Conservation (phyloP, 2,888 invertebrate genomes). For the Heteromurus nitidus region DNA sequence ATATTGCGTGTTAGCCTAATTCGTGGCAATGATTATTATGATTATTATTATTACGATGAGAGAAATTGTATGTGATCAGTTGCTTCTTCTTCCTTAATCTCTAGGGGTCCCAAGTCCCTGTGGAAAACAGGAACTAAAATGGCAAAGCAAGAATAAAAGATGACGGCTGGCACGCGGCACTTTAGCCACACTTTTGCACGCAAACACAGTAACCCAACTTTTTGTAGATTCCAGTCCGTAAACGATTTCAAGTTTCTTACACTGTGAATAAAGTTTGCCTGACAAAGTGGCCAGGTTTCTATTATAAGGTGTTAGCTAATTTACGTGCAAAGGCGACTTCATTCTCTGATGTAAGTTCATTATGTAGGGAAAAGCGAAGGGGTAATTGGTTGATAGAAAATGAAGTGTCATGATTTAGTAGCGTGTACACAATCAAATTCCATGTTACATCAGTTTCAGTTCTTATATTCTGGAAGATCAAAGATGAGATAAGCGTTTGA, state of each 20-base stretch:
- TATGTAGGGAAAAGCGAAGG: neutral
- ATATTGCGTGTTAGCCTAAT: constrained; percentile 46
- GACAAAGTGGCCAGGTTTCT: too few relatives aligned
- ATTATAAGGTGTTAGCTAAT: too few relatives aligned
- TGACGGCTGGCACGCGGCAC: constrained; percentile 60
- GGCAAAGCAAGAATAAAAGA: too few relatives aligned
- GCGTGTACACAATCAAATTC: too few relatives aligned
- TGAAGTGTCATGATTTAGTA: neutral
- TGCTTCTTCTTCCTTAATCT: constrained; percentile 20
- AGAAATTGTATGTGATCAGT: constrained; percentile 48
- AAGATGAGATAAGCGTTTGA: constrained; percentile 46
- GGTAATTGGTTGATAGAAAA: neutral
- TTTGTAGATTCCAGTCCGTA: too few relatives aligned
- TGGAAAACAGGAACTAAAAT: constrained; percentile 23
- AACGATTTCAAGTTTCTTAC: too few relatives aligned
- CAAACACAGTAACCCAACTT: constrained; percentile 19
- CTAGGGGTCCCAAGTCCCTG: neutral
- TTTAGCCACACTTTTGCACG: neutral
- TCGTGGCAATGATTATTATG: constrained; percentile 44
- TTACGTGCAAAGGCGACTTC: too few relatives aligned
- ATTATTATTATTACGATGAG: constrained; percentile 36
- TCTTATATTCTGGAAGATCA: too few relatives aligned
- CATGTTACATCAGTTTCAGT: too few relatives aligned
- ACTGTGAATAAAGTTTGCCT: too few relatives aligned
- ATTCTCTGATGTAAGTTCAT: too few relatives aligned